Conservation (phyloP, 2,888 invertebrate species). For the Metalampra italica region DNA sequence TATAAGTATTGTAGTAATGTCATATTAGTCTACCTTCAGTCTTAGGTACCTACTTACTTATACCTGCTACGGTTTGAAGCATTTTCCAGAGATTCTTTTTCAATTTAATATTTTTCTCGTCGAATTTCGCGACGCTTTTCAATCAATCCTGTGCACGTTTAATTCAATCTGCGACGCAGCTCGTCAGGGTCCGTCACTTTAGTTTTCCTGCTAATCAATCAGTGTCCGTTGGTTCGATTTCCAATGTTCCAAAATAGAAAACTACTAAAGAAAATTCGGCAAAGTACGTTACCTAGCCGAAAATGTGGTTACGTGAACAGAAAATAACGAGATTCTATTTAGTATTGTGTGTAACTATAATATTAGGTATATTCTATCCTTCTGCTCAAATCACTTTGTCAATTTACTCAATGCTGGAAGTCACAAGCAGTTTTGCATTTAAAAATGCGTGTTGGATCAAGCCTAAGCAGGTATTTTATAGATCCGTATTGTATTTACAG, state of each 20-base stretch:
- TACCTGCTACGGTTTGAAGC: neutral
- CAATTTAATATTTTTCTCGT: slow-evolving; percentile 3
- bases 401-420: too few relatives aligned
- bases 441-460: too few relatives aligned
- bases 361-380: neutral
- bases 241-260: slow-evolving; percentile 1
- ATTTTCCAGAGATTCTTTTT: neutral
- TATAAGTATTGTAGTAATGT: too few relatives aligned
- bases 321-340: neutral
- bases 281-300: neutral
- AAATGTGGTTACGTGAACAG: neutral
- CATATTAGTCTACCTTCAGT: neutral
- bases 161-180: slow-evolving; percentile 38
- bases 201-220: slow-evolving; percentile 49
- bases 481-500: too few relatives aligned
- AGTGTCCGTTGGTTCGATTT: slow-evolving; percentile 23
- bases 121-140: slow-evolving; percentile 16
- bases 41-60: neutral
- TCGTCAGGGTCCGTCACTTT: slow-evolving; percentile 48
- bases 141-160: slow-evolving; percentile 25
- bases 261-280: neutral
- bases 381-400: too few relatives aligned
- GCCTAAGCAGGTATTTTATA: too few relatives aligned
- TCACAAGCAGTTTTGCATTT: too few relatives aligned
- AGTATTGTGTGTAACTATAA: too few relatives aligned